Evolutionary conservation across 92 coral and sea anemone species (phyloP), one percentile per base, ranked within the genome.

Genomic region (Porites divaricata): DNA sequence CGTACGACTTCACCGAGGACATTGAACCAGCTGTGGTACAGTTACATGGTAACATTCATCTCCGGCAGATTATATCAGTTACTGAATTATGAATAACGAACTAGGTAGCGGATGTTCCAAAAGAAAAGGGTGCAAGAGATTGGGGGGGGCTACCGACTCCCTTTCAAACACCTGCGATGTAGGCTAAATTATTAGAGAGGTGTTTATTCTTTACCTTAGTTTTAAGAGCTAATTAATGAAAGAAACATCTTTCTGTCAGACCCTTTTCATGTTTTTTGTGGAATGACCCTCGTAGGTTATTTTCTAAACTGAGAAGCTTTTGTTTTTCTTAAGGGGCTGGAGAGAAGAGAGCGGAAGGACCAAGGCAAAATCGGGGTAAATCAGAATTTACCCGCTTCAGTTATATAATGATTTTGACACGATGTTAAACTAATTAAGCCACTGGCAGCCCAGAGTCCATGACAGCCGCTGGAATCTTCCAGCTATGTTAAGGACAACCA

Each of bases 1-100:
- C 77, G 16, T 45, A 59, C 45, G 45, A 35, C 50, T 81, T 70
- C 24, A 72, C 79, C 56, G 78, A 49, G 13, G 86, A 62, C 45
- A 49, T 71, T 25, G 79, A 81, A 70, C 86, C 59, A 70, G 79
- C 20, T 58, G 49, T 2, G 45, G 17, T 25, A 21, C 49, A 72
- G 6, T 50, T 81, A 70, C 56, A 56, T 2, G 86, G 86, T 81
- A 19, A 61, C 14, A 2, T 41, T 45, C 48, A 23, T 41, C 48
- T 45, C 48, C 11, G 48, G 9, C 70, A 6, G 35, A 9, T 54
- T 54, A 54, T 6, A 10, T 21, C 11, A 66, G 25, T 66, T 66
- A 21, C 16, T 24, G 17, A 22, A 5, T 8, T 23, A 17, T 22
- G 68, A 64, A 9, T 63, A 22, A 63, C 17, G 9, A 8, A 8